These are phyloP conservation scores for Aradophagus sp. DNA, from an alignment of 1,140 invertebrate species.

Conservation along the genomic window DNA sequence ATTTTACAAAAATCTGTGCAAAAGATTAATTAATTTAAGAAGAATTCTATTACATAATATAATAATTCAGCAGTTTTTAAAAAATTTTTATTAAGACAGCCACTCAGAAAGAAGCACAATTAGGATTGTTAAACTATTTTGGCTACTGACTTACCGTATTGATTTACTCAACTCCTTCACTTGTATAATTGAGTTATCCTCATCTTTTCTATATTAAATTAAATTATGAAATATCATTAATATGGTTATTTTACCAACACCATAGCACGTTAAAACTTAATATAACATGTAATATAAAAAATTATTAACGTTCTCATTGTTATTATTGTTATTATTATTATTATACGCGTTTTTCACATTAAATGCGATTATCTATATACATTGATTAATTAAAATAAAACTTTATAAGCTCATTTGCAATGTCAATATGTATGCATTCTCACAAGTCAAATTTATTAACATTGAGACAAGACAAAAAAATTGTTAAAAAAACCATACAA, in stretches of 20 bases:
- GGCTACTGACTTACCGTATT: conserved; percentile 67
- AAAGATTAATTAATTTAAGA: too few relatives aligned
- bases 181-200: conserved; percentile 70
- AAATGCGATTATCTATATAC: conserved; percentile 25
- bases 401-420: conserved; percentile 4
- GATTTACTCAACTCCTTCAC: conserved; percentile 66
- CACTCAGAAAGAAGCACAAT: conserved; percentile 18
- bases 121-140: conserved; percentile 10
- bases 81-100: too few relatives aligned
- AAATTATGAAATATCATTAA: conserved; percentile 52
- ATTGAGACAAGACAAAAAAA: not conserved
- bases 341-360: too few relatives aligned
- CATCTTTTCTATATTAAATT: conserved; percentile 67
- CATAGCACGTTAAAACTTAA: conserved; percentile 16
- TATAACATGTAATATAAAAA: conserved; percentile 14
- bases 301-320: not conserved
- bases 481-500: not conserved
- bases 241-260: conserved; percentile 45
- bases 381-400: conserved; percentile 55
- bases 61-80: too few relatives aligned
- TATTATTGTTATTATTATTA: too few relatives aligned
- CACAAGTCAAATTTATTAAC: not conserved
- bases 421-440: conserved; percentile 2
- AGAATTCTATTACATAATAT: too few relatives aligned
- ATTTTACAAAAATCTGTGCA: too few relatives aligned